Conservation (phyloP, 2,888 invertebrate genomes). For the Cyaniris semiargus region DNA sequence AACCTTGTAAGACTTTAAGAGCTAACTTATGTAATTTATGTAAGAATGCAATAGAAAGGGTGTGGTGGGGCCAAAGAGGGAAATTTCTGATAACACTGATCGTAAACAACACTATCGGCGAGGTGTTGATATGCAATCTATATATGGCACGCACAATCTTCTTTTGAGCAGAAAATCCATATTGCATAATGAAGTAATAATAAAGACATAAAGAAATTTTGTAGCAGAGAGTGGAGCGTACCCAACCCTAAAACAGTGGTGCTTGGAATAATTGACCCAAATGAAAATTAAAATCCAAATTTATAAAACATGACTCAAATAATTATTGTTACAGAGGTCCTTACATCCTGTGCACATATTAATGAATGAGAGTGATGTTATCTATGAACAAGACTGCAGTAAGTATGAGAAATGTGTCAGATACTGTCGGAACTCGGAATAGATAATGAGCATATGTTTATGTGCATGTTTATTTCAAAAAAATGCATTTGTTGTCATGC, state of each 20-base stretch:
- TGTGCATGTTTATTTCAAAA: neutral
- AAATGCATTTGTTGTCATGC: neutral
- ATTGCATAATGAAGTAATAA: neutral
- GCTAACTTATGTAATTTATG: too few species aligned
- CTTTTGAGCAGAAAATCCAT: neutral
- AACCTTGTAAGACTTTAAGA: too few species aligned
- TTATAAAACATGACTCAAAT: too few species aligned
- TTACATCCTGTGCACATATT: neutral
- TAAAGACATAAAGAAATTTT: neutral
- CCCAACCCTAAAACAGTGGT: too few species aligned
- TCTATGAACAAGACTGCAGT: neutral
- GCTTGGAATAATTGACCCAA: too few species aligned
- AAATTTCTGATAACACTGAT: slow-evolving; percentile 4
- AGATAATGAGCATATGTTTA: neutral
- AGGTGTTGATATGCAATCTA: neutral
- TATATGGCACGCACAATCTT: neutral
- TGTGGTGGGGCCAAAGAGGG: neutral
- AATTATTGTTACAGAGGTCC: neutral
- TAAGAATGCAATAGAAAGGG: neutral
- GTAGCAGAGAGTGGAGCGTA: too few species aligned
- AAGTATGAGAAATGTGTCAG: slow-evolving; percentile 3
- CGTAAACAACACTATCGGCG: slow-evolving; percentile 1
- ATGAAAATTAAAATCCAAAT: too few species aligned
- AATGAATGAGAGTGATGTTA: neutral
- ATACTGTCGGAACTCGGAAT: slow-evolving; percentile 11